Evolutionary conservation across 1,140 invertebrate species (phyloP).

Genomic region (Chelonus insularis): DNA sequence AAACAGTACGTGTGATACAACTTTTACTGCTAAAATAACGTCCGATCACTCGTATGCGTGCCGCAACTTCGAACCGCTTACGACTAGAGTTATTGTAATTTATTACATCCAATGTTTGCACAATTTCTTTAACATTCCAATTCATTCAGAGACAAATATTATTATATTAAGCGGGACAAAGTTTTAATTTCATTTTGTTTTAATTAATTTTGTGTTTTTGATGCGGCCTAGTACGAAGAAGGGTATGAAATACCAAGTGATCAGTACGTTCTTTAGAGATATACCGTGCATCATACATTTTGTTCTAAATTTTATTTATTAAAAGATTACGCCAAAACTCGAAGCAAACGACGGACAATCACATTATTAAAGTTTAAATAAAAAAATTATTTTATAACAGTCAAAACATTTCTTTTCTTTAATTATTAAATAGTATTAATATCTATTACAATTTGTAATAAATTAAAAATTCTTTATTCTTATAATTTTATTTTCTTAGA

Average conservation of each 20-base stretch:
- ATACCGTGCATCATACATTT: slow-evolving; percentile 39
- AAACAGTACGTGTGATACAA: slow-evolving; percentile 37
- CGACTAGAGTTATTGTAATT: slow-evolving; percentile 44
- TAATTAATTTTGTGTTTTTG: slow-evolving; percentile 7
- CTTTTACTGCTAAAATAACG: slow-evolving; percentile 36
- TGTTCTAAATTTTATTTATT: slow-evolving; percentile 35
- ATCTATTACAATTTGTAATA: background rate
- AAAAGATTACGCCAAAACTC: slow-evolving; percentile 31
- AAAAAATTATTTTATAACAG: background rate
- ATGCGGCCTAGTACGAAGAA: slow-evolving; percentile 26
- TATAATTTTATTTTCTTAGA: no score
- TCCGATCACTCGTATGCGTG: slow-evolving; percentile 38
- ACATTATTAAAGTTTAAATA: slow-evolving; percentile 9
- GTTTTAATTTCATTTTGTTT: background rate
- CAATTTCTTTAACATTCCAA: background rate
- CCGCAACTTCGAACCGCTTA: slow-evolving; percentile 38
- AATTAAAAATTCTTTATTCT: background rate
- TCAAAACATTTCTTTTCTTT: background rate
- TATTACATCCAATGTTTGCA: slow-evolving; percentile 19
- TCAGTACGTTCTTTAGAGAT: slow-evolving; percentile 35
- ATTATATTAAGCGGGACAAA: no score
- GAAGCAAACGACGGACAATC: slow-evolving; percentile 26
- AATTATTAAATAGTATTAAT: background rate
- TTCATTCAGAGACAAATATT: slow-evolving; percentile 7
- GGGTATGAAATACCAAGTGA: slow-evolving; percentile 34